Evolutionary conservation across 2,113 vertebrate species (phyloP).

Genomic region (Trogon melanurus): DNA sequence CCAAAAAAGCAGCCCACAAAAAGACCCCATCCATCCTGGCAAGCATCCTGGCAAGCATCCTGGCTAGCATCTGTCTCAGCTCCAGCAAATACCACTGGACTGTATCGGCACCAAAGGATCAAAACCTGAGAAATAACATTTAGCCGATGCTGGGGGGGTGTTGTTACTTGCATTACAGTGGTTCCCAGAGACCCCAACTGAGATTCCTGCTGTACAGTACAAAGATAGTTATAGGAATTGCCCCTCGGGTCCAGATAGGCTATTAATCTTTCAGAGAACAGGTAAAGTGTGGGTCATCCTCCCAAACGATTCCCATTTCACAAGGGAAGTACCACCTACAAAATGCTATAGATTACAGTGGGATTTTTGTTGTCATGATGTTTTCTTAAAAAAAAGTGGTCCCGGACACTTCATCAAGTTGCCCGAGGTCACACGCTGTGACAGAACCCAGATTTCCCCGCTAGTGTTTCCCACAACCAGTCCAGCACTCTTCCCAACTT

Average conservation of each 20-base stretch:
- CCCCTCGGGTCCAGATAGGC: not conserved
- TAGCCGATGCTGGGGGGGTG: not conserved
- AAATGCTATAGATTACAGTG: not conserved
- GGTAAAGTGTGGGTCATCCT: not conserved
- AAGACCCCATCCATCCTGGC: not conserved
- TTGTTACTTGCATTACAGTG: not conserved
- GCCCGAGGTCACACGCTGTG: not conserved
- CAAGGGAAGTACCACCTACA: not conserved
- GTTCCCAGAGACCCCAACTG: not conserved
- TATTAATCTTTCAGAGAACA: not conserved
- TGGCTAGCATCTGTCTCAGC: not conserved
- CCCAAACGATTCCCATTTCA: not conserved
- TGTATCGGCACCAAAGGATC: rapidly evolving
- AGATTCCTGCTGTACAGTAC: not conserved
- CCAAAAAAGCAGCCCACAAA: not conserved
- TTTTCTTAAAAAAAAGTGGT: not conserved
- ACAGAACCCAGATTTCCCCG: not conserved
- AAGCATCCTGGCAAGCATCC: not conserved
- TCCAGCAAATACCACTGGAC: not conserved
- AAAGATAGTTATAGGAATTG: not conserved
- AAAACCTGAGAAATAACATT: not conserved
- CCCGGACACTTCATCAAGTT: not conserved
- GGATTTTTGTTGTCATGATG: not conserved
- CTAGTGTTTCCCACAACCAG: not conserved
- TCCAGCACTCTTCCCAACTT: not conserved